Conservation (phyloP, 2,113 vertebrate genomes). For the Diglossa brunneiventris region DNA sequence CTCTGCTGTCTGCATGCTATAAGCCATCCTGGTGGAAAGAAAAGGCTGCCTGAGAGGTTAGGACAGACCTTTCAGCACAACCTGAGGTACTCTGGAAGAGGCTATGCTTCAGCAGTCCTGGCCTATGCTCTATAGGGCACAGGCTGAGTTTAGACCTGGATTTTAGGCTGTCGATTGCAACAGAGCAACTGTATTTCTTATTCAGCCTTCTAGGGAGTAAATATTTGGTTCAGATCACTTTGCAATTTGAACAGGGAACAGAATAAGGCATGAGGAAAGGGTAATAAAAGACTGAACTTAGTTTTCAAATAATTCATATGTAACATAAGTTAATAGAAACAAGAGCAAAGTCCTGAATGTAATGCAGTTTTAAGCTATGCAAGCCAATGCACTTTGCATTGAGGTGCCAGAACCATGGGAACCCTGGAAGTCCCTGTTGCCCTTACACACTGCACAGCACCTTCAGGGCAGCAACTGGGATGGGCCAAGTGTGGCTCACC, state of each 20-base stretch:
- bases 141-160: neutral
- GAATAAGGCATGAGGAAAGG: neutral
- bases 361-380: neutral
- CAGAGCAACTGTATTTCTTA: neutral
- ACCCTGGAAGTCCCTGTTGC: accelerated
- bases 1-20: neutral
- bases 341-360: neutral
- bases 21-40: neutral
- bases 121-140: neutral
- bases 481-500: neutral
- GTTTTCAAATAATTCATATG: neutral
- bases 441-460: accelerated
- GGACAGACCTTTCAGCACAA: neutral
- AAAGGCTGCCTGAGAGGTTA: neutral
- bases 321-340: neutral
- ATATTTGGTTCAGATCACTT: neutral
- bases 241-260: neutral
- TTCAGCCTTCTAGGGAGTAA: neutral
- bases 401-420: neutral
- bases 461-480: neutral
- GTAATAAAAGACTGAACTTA: neutral
- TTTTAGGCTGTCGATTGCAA: neutral
- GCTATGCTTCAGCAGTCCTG: neutral
- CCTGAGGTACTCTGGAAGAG: neutral
- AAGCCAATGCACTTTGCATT: neutral